Evolutionary conservation across 2,113 vertebrate genomes (phyloP), one percentile per base, ranked within the genome.

Genomic region (Anolis carolinensis): DNA sequence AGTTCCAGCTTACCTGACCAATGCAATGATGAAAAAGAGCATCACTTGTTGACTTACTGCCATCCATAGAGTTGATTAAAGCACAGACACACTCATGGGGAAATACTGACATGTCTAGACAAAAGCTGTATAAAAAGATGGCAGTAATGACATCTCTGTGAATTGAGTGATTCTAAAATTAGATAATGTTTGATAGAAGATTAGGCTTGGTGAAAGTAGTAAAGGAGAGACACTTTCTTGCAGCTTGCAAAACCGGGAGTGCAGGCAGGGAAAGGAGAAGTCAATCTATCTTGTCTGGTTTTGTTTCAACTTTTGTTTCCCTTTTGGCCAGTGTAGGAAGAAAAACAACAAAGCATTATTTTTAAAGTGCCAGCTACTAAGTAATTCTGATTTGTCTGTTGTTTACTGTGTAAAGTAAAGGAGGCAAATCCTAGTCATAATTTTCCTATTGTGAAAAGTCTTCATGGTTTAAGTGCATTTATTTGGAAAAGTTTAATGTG

Each of bases 291-390:
- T 85, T 80, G 71, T 80, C 32, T 86, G 74, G 62, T 75, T 87
- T 76, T 83, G 30, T 67, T 50, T 76, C 71, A 83, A 62, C 10
- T 36, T n/a, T 79, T 73, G 90, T 88, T 87, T 73, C 23, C 62
- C 21, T 79, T n/a, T 1, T 67, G 25, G 68, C 20, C 5, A 0
- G 0, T 52, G 85, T 86, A 78, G 72, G 86, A 81, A 85, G 44
- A 44, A 72, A 59, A 84, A 81, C 84, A 79, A 1, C 0, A 1
- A 34, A 75, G 80, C n/a, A 25, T 50, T 36, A 8, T 80, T 77
- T 50, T 77, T 70, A 70, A 79, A 52, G 76, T 79, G 68, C 76
- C 82, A 34, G 30, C 83, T 75, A 50, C 5, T 9, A 67, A n/a
- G 52, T n/a, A 62, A 80, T 4, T 86, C 21, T 78, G 30, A 34